Conservation (phyloP, 2,797 vertebrate genomes). For the Ispidina picta region DNA sequence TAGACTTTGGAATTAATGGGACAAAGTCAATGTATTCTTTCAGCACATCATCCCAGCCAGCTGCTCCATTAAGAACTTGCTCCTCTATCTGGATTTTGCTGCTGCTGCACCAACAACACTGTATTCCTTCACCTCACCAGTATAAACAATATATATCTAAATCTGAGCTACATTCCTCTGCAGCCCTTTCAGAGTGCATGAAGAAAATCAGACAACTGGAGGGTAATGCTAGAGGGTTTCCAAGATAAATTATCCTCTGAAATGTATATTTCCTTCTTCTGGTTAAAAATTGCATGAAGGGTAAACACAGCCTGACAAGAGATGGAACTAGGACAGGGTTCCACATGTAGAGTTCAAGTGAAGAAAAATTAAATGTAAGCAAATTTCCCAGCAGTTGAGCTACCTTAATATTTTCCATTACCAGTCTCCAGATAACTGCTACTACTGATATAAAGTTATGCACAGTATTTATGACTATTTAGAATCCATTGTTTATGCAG, state of each 20-base stretch:
- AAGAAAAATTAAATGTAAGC: background rate
- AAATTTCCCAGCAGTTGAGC: background rate
- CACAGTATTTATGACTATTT: background rate
- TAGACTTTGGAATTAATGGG: background rate
- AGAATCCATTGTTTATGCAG: background rate
- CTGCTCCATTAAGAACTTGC: background rate
- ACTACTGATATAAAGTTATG: background rate
- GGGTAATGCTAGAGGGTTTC: background rate
- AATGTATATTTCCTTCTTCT: fast-evolving
- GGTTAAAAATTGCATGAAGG: background rate
- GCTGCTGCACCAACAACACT: fast-evolving
- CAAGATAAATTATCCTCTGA: background rate
- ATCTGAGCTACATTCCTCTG: background rate
- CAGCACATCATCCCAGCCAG: background rate
- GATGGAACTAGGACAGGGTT: background rate
- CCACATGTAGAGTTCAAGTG: fast-evolving
- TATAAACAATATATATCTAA: fast-evolving
- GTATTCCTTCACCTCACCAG: background rate
- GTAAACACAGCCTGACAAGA: background rate
- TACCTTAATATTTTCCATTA: background rate
- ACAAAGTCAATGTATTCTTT: background rate
- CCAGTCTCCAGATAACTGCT: background rate
- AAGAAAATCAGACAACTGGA: background rate
- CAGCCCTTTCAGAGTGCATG: background rate
- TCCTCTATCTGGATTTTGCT: background rate